A percentile compares a stretch with the other conserved stretches of the same genome.
phyloP scores from a whole-genome alignment of 2,888 invertebrate species.

The Ornithoptera alexandrae region DNA sequence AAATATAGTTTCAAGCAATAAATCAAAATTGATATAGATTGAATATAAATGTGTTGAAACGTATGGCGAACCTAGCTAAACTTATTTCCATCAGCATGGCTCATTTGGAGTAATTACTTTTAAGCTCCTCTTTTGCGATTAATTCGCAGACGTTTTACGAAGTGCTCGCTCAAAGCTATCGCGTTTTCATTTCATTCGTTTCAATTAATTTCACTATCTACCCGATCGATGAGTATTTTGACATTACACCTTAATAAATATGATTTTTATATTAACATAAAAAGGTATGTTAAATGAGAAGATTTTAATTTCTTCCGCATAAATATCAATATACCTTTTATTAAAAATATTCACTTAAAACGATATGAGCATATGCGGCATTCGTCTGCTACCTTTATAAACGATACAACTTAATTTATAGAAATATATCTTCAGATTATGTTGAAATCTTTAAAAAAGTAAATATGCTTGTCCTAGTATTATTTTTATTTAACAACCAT shows the following conservation, averaged over 20 bases:
- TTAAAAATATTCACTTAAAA: too few species aligned
- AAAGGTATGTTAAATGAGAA: too few species aligned
- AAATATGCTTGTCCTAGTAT: too few species aligned
- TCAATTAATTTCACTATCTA: constrained; percentile 39
- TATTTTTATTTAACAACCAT: too few species aligned
- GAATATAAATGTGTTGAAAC: not conserved
- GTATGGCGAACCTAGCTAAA: constrained; percentile 43
- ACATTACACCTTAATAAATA: constrained; percentile 1
- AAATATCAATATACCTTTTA: too few species aligned
- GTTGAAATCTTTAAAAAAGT: too few species aligned
- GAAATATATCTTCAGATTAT: too few species aligned
- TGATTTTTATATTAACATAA: not conserved
- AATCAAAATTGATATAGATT: not conserved
- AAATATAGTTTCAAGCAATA: not conserved
- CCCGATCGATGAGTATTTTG: not conserved
- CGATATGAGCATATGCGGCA: too few species aligned
- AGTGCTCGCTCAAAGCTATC: constrained; percentile 43
- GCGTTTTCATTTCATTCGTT: constrained; percentile 41
- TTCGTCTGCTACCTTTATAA: too few species aligned
- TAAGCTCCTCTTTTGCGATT: constrained; percentile 41
- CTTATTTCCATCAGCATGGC: constrained; percentile 46
- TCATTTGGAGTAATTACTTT: constrained; percentile 57
- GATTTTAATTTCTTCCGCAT: too few species aligned
- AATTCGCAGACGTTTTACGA: constrained; percentile 48
- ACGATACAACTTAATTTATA: too few species aligned